Conservation (phyloP, 2,113 vertebrate species). For the Holacanthus passer region DNA sequence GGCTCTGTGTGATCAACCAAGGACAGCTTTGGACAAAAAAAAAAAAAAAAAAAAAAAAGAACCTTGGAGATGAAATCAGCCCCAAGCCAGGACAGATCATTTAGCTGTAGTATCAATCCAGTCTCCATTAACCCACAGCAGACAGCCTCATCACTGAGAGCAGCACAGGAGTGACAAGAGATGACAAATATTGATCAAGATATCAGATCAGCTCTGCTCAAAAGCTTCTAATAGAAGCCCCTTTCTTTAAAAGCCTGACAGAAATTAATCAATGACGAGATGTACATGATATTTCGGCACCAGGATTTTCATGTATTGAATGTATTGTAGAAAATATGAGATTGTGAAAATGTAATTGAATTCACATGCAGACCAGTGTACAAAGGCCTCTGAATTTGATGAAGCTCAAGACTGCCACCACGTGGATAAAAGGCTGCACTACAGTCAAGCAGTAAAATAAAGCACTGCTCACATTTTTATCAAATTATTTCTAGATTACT, state of each 20-base stretch:
- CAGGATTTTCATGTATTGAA: background rate
- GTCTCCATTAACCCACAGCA: slow-evolving; percentile 56
- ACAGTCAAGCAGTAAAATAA: background rate
- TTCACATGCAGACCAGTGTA: background rate
- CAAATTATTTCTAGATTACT: background rate
- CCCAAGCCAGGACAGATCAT: slow-evolving; percentile 55
- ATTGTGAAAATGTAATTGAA: slow-evolving; percentile 10
- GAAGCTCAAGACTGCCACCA: slow-evolving; percentile 64
- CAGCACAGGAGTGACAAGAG: slow-evolving; percentile 41
- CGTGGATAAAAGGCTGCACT: slow-evolving; percentile 41
- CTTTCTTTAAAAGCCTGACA: background rate
- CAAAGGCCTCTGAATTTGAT: background rate
- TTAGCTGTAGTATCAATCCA: slow-evolving; percentile 51
- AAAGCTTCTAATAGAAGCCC: background rate
- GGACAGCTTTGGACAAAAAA: background rate
- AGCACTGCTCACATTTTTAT: background rate
- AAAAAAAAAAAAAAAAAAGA: slow-evolving; percentile 24
- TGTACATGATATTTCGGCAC: background rate
- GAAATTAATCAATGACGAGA: slow-evolving; percentile 32
- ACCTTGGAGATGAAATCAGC: slow-evolving; percentile 58
- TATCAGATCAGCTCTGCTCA: slow-evolving; percentile 45
- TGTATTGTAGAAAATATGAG: background rate
- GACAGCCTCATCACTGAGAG: slow-evolving; percentile 65
- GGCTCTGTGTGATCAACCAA: slow-evolving; percentile 34
- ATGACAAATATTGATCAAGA: slow-evolving; percentile 71